phyloP scores from a whole-genome alignment of 2,888 invertebrate species.

The Neria commutata region DNA sequence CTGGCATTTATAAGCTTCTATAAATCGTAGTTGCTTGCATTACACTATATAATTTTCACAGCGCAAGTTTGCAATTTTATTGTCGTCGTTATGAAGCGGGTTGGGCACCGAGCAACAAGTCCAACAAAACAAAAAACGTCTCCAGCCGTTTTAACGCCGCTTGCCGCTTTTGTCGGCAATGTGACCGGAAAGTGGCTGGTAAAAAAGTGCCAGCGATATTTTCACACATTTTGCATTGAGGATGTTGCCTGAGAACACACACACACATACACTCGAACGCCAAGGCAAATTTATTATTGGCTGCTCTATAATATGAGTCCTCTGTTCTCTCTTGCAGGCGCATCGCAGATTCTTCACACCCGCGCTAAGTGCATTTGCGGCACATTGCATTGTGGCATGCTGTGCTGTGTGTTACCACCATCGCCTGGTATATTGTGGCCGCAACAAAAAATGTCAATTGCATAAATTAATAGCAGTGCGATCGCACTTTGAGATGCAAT shows the following conservation, averaged over 20 bases:
- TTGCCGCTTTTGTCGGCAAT: neutral
- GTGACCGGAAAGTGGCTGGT: neutral
- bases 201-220: constrained; percentile 10
- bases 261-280: neutral
- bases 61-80: constrained; percentile 16
- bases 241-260: neutral
- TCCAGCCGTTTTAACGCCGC: neutral
- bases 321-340: neutral
- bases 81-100: neutral
- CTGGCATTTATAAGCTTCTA: neutral
- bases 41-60: constrained; percentile 25
- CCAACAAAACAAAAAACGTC: neutral
- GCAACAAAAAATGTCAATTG: constrained; percentile 27
- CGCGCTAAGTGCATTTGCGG: constrained; percentile 22
- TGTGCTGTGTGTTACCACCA: constrained; percentile 8
- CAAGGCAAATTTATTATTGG: constrained; percentile 13
- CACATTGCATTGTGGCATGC: constrained; percentile 7
- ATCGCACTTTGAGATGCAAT: constrained; percentile 19
- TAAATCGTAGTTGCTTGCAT: constrained; percentile 13
- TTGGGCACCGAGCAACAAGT: neutral
- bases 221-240: constrained; percentile 20
- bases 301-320: constrained; percentile 16
- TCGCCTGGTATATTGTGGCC: constrained; percentile 14
- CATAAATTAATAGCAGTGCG: constrained; percentile 25
- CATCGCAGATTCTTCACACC: constrained; percentile 20